Evolutionary conservation across 2,888 invertebrate species (phyloP).

Genomic region (Mythimna impura): DNA sequence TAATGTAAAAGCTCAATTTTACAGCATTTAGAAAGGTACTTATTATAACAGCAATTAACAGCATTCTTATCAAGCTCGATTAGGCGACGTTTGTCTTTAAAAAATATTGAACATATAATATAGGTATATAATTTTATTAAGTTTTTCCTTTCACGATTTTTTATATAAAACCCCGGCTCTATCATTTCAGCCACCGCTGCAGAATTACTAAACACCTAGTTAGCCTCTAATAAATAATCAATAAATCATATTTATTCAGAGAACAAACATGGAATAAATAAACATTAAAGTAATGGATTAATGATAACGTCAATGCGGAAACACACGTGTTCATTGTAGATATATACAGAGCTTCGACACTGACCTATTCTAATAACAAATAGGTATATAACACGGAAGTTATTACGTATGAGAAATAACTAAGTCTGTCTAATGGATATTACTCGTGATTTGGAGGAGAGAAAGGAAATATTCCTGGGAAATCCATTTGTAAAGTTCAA

Average conservation of each 20-base stretch:
- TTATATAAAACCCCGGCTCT: background rate
- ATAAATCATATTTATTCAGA: background rate
- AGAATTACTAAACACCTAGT: background rate
- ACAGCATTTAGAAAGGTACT: too few species aligned
- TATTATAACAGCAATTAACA: too few species aligned
- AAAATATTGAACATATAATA: too few species aligned
- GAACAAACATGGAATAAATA: conserved; percentile 35
- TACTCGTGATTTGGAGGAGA: conserved; percentile 23
- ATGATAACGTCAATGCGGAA: conserved; percentile 49
- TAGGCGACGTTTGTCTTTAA: too few species aligned
- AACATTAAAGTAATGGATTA: conserved; percentile 13
- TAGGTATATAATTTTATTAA: too few species aligned
- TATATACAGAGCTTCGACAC: conserved; percentile 34
- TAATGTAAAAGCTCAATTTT: too few species aligned
- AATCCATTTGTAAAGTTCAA: conserved; percentile 56
- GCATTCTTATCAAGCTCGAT: too few species aligned
- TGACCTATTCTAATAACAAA: conserved; percentile 35
- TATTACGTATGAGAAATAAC: conserved; percentile 32
- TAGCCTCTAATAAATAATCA: background rate
- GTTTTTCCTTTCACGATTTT: background rate
- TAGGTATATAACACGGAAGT: conserved; percentile 47
- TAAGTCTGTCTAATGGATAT: conserved; percentile 22
- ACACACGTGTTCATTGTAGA: conserved; percentile 18
- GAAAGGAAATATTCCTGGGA: conserved; percentile 55
- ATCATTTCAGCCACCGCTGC: too few species aligned